Evolutionary conservation across 2,888 invertebrate genomes (phyloP).

Genomic region (Pterobdella sp.): DNA sequence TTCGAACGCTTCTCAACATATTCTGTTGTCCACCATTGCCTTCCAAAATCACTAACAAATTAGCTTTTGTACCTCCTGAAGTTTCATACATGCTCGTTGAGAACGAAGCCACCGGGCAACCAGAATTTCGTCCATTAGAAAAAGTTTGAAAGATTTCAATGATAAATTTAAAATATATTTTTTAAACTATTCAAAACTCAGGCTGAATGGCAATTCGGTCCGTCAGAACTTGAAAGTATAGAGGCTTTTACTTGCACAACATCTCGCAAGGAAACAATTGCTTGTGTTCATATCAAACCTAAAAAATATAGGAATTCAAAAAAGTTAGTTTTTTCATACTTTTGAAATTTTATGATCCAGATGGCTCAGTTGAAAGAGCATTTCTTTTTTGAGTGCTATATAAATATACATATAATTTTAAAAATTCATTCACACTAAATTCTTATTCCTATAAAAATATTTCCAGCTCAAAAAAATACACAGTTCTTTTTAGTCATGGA

Average conservation of each 20-base stretch:
- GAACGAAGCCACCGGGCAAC: neutral
- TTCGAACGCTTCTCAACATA: conserved; percentile 28
- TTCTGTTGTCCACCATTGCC: conserved; percentile 32
- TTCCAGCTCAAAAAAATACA: conserved; percentile 28
- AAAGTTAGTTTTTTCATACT: neutral
- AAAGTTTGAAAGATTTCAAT: too few species aligned
- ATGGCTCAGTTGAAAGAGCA: neutral
- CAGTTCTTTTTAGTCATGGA: conserved; percentile 31
- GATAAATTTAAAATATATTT: too few species aligned
- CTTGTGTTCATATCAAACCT: conserved; percentile 27
- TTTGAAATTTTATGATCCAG: neutral
- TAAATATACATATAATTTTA: neutral
- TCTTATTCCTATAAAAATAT: too few species aligned
- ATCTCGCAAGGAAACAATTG: conserved; percentile 24
- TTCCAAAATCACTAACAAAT: conserved; percentile 30
- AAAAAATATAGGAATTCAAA: neutral
- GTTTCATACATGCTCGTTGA: conserved; percentile 20
- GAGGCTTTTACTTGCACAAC: conserved; percentile 29
- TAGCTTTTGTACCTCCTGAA: conserved; percentile 31
- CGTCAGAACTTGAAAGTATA: conserved; percentile 28
- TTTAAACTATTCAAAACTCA: too few species aligned
- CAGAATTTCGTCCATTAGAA: conserved; percentile 19
- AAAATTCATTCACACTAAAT: neutral
- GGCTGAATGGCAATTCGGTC: conserved; percentile 29
- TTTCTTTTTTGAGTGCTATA: neutral